Base-by-base conservation (phyloP, 2,888 invertebrate species). In the Notodonta dromedarius region DNA sequence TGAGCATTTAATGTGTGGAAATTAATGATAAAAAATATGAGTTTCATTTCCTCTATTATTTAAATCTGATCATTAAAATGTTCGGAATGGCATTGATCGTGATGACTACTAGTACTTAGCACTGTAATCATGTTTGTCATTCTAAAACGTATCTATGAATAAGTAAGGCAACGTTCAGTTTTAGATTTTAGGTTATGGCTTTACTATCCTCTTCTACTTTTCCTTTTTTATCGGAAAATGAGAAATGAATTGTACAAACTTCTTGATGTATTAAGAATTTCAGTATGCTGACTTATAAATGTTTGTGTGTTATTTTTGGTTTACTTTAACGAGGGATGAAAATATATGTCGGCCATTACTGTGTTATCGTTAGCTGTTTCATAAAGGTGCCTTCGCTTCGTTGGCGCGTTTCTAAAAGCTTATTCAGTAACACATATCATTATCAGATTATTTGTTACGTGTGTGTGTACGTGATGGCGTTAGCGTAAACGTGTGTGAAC, bases 401-500 rank as follows among this genome's bases (percentile, higher is more conserved):
- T 32, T 52, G 5, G 32, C 52, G 32, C 12, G 52, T 52, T 52
- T 35, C 24, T 11, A 32, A 52, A 52, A 52, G 52, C 32, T 52
- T 52, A 13, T 52, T 24, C 32, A 5, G 32, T 52, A 52, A 11
- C 52, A 54, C 46, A 40, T 5, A 56, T 56, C 16, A 52, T 40
- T 44, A 55, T 61, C 44, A 44, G 46, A 55, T 51, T 58, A 57
- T 48, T 40, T 9, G 57, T 5, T 51, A 16, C 24, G 24, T 44
- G 51, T 48, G 8, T 58, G 60, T 59, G 56, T 66, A 72, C 75
- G 73, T 73, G 73, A 74, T 63, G 53, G 9, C 46, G 54, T 59
- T 40, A 62, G 59, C 70, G 67, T 72, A 66, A 54, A 55, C 51
- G 58, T 11, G 39, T 39, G 35, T 39, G 14, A 54, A 54, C 14